Evolutionary conservation across 2,888 invertebrate genomes (phyloP).

Genomic region (Unio delphinus): DNA sequence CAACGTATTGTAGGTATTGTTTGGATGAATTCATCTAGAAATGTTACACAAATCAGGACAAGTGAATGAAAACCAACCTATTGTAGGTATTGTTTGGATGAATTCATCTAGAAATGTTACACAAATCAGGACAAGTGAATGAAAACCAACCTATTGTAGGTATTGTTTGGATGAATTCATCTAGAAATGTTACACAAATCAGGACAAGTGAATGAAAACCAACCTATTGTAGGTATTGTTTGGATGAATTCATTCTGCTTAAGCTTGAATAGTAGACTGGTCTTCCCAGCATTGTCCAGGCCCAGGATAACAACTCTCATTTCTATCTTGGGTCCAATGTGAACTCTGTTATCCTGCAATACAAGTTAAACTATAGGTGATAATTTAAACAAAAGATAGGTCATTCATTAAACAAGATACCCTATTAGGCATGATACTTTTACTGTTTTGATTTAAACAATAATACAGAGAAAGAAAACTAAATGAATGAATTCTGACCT

Average conservation of each 20-base stretch:
- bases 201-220: slow-evolving; percentile 7
- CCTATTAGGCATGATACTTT: no score
- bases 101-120: slow-evolving; percentile 64
- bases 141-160: slow-evolving; percentile 74
- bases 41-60: no score
- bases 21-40: slow-evolving; percentile 73
- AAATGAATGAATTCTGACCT: no score
- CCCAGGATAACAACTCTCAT: slow-evolving; percentile 77
- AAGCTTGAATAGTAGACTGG: slow-evolving; percentile 76
- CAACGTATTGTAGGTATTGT: slow-evolving; percentile 76
- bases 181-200: slow-evolving; percentile 36
- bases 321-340: slow-evolving; percentile 78
- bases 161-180: slow-evolving; percentile 75
- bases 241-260: slow-evolving; percentile 76
- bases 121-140: no score
- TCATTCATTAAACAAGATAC: no score
- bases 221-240: slow-evolving; percentile 76
- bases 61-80: slow-evolving; percentile 67
- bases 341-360: slow-evolving; percentile 75
- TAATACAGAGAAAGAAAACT: no score
- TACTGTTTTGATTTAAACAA: no score
- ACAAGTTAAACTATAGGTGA: background rate
- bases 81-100: slow-evolving; percentile 75
- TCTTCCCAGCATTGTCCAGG: slow-evolving; percentile 77
- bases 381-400: background rate